Evolutionary conservation across 2,888 invertebrate species (phyloP).

Genomic region (Frankliniella intonsa): DNA sequence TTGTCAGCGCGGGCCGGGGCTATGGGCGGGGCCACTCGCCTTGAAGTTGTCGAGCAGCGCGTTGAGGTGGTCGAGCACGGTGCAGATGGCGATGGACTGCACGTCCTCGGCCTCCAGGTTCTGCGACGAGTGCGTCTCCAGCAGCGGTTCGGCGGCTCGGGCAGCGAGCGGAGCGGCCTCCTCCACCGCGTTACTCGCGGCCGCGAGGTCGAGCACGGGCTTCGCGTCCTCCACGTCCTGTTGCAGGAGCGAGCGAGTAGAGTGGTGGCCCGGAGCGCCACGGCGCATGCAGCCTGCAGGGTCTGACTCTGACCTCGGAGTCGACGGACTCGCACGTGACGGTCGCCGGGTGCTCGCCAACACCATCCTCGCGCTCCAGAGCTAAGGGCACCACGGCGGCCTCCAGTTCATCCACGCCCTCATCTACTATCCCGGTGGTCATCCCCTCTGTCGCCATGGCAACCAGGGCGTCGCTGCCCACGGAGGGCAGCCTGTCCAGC

Average conservation of each 20-base stretch:
- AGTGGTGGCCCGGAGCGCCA: neutral
- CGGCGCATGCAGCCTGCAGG: neutral
- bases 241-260: neutral
- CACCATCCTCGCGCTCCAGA: neutral
- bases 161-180: neutral
- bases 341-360: neutral
- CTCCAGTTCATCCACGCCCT: neutral
- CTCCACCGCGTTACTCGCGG: neutral
- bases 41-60: neutral
- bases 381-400: neutral
- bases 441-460: neutral
- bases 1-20: neutral
- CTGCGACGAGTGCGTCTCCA: neutral
- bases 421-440: too few species aligned
- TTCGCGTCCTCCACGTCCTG: neutral
- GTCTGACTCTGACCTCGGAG: neutral
- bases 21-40: neutral
- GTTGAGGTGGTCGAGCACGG: conserved; percentile 1
- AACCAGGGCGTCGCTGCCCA: neutral
- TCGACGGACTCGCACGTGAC: neutral
- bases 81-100: neutral
- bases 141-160: neutral
- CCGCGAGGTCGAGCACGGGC: neutral
- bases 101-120: neutral
- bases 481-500: neutral